Conservation (phyloP, 2,888 invertebrate genomes). For the Stictocephala bisonia region DNA sequence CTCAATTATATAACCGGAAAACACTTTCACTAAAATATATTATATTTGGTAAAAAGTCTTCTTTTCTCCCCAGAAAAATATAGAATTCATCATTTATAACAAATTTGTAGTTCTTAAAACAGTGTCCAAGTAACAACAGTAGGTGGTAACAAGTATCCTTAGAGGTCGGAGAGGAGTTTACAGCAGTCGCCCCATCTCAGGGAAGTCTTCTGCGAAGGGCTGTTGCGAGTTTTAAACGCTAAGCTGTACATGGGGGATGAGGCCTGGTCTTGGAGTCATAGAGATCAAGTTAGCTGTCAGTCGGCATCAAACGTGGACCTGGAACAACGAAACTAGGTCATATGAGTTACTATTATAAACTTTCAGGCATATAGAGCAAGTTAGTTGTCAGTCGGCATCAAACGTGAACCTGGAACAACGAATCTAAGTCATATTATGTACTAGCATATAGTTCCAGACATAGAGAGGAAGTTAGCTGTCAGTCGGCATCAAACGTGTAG, state of each 20-base stretch:
- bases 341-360: no score
- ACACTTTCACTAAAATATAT: slow-evolving; percentile 48
- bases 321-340: no score
- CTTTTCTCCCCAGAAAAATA: slow-evolving; percentile 53
- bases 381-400: slow-evolving; percentile 19
- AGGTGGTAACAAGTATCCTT: slow-evolving; percentile 28
- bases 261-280: slow-evolving; percentile 15
- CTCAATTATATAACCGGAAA: slow-evolving; percentile 30
- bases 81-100: slow-evolving; percentile 48
- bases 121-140: slow-evolving; percentile 40
- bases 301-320: slow-evolving; percentile 6
- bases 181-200: slow-evolving; percentile 97
- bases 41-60: slow-evolving; percentile 45
- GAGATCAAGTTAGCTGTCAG: slow-evolving; percentile 20
- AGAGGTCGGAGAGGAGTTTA: slow-evolving; percentile 53
- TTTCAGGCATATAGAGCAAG: slow-evolving; percentile 16
- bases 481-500: slow-evolving; percentile 3
- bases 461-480: slow-evolving; percentile 25
- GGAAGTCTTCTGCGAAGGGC: slow-evolving; percentile 97
- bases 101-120: slow-evolving; percentile 40
- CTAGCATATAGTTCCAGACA: slow-evolving; percentile 11
- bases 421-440: no score
- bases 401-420: no score
- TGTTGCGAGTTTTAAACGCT: slow-evolving; percentile 95
- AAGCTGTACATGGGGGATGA: slow-evolving; percentile 90